Evolutionary conservation across 1,140 invertebrate species (phyloP), one percentile per base, ranked within the genome.

Genomic region (Procambarus virginalis): DNA sequence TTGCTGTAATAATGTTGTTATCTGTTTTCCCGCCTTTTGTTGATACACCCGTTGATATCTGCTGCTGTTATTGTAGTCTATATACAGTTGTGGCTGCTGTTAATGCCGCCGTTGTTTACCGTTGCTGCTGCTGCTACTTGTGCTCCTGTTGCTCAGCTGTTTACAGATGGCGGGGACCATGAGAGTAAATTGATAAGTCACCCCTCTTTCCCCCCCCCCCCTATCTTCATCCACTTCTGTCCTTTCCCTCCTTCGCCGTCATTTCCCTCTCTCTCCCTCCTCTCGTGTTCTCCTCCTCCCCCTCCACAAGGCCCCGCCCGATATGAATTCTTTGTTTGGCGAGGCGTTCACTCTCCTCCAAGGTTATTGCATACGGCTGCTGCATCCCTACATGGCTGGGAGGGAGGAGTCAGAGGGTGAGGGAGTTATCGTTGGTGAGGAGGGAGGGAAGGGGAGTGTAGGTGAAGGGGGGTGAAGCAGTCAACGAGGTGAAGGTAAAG

Each of bases 301-400:
- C 73, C 46, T 34, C 73, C 75, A 76, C 83, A 34, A 68, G 80
- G 58, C 14, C 58, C 80, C 55, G 60, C 12, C 79, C 84, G 84
- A 86, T 86, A 86, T 86, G 86, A 87, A 81, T 87, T 87, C 86
- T 80, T 87, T 87, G 79, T 87, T 70, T 81, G 79, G 60, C 78
- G 64, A 73, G 76, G 84, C 84, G 84, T 86, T 51, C 68, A 73
- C 68, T 85, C 83, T 86, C 78, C 73, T 45, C 84, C 84, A 60
- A 76, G 76, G 22, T 86, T 86, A 86, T 86, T 86, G 84, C 84
- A 86, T 86, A 86, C 84, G 84, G 48, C 75, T 22, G 55, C 73
- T 86, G 84, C 84, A 86, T 86, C 84, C 84, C 84, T 86, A 46
- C 55, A 58, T 78, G 84, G 75, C 58, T 20, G 9, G 12, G 22